Conservation (phyloP, 2,888 invertebrate species). For the Biston stratarius region DNA sequence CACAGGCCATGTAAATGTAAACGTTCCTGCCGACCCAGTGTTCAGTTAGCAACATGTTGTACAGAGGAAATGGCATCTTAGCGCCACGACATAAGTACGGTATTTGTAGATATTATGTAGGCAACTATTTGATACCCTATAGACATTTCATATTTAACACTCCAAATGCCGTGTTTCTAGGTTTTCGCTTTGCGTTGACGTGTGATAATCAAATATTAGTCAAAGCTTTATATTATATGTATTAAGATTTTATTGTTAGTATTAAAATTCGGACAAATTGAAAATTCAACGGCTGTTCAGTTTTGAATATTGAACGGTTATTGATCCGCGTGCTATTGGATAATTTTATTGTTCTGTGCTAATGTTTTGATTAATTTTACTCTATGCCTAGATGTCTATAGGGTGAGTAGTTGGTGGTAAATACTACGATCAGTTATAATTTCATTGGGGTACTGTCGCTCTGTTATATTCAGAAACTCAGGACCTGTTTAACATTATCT, state of each 20-base stretch:
- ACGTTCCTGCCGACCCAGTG: conserved; percentile 71
- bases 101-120: conserved; percentile 5
- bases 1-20: conserved; percentile 43
- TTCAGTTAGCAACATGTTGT: conserved; percentile 70
- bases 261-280: no score
- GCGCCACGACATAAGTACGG: conserved; percentile 5
- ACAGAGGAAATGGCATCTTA: conserved; percentile 20
- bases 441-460: neutral
- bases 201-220: no score
- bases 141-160: neutral
- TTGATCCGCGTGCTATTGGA: no score
- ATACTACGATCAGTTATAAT: neutral
- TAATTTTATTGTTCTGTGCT: neutral
- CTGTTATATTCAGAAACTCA: neutral
- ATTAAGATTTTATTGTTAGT: no score
- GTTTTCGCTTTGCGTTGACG: no score
- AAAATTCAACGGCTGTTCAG: neutral
- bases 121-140: neutral
- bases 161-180: no score
- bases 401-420: neutral
- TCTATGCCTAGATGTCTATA: neutral
- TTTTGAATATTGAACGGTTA: neutral
- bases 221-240: no score
- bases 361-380: neutral
- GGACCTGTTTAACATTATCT: neutral